Evolutionary conservation across 2,113 vertebrate species (phyloP).

Genomic region (Sebastes schlegelii): DNA sequence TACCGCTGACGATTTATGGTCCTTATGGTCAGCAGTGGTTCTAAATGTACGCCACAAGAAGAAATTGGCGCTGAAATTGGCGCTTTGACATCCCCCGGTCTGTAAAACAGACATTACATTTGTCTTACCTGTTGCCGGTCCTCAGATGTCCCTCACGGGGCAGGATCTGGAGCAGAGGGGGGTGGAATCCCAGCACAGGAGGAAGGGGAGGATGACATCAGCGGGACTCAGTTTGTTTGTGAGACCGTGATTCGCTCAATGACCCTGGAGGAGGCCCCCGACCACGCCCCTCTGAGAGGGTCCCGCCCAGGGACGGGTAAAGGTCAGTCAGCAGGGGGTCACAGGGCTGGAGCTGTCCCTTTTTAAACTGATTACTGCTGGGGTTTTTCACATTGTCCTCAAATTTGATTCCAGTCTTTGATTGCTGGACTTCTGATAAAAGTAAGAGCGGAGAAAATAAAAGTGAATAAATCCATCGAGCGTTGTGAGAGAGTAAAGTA

Average conservation of each 20-base stretch:
- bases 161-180: conserved; percentile 52
- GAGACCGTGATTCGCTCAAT: conserved; percentile 95
- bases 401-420: background rate
- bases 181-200: conserved; percentile 85
- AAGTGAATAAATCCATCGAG: background rate
- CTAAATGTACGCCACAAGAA: background rate
- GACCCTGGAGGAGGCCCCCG: conserved; percentile 91
- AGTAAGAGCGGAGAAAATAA: background rate
- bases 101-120: background rate
- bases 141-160: conserved; percentile 66
- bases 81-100: background rate
- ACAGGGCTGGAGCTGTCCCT: background rate
- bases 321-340: conserved; percentile 65
- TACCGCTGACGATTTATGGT: background rate
- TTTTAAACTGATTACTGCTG: background rate
- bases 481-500: background rate
- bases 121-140: background rate
- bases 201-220: conserved; percentile 92
- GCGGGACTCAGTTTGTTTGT: conserved; percentile 95
- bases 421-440: background rate
- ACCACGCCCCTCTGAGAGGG: conserved; percentile 85
- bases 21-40: background rate
- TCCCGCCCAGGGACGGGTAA: conserved; percentile 66
- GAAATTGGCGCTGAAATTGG: background rate
- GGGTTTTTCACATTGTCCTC: background rate